These are phyloP conservation scores for Microhierax caerulescens DNA, from an alignment of 2,797 vertebrate genomes.

Conservation along the genomic window DNA sequence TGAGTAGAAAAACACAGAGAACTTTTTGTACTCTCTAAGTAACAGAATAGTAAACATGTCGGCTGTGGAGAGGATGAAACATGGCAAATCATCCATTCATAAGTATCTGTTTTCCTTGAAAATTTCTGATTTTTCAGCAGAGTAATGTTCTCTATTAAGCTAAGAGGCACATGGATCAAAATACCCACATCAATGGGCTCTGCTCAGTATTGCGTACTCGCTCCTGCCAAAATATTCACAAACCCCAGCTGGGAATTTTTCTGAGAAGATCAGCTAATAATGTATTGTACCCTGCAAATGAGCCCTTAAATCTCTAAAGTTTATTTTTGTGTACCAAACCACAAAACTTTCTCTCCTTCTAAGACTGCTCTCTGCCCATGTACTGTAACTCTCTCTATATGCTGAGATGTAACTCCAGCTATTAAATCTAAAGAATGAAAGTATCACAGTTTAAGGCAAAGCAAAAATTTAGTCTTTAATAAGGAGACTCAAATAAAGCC, in stretches of 20 bases:
- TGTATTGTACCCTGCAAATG: not conserved
- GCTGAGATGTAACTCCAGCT: not conserved
- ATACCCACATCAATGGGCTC: not conserved
- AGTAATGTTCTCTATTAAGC: slow-evolving; percentile 32
- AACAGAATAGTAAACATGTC: not conserved
- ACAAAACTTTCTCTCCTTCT: not conserved
- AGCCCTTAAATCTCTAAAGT: not conserved
- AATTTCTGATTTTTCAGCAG: slow-evolving; percentile 27
- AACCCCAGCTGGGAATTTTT: not conserved
- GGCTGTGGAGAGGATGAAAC: not conserved
- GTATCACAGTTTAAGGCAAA: not conserved
- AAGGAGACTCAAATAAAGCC: not conserved
- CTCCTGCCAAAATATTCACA: not conserved
- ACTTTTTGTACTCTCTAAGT: not conserved
- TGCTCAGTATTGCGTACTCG: not conserved
- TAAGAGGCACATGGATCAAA: not conserved
- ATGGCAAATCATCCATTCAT: slow-evolving; percentile 21
- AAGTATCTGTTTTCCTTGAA: slow-evolving; percentile 23
- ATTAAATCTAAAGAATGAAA: not conserved
- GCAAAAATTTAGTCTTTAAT: not conserved
- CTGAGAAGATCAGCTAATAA: not conserved
- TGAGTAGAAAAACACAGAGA: not conserved
- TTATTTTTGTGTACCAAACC: not conserved
- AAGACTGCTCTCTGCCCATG: not conserved
- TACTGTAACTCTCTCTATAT: not conserved